A percentile compares a stretch with the other conserved stretches of the same genome.
Conservation (phyloP, 2,888 invertebrate genomes). For the Drosophila histrio region DNA sequence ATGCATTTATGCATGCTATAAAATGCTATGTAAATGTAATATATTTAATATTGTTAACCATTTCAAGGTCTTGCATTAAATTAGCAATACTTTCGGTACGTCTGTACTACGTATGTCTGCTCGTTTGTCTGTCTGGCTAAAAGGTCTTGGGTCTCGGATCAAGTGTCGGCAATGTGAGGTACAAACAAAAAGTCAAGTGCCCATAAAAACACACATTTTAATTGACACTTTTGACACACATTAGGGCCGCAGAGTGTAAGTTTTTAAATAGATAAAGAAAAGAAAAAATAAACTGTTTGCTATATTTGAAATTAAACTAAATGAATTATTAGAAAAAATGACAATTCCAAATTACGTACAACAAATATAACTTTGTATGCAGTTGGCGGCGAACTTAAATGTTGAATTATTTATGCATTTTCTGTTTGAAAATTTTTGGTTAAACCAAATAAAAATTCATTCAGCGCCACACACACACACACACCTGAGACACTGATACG, state of each 20-base stretch:
- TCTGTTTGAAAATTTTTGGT: constrained; percentile 33
- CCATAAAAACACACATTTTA: constrained; percentile 42
- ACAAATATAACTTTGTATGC: constrained; percentile 55
- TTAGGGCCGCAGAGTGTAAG: constrained; percentile 9
- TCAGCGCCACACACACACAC: constrained; percentile 33
- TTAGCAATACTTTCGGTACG: constrained; percentile 22
- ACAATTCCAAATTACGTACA: not conserved
- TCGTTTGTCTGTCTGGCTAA: not conserved
- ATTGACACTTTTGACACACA: constrained; percentile 53
- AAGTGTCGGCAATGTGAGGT: constrained; percentile 31
- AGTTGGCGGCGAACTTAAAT: constrained; percentile 24
- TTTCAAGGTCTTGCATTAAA: constrained; percentile 49
- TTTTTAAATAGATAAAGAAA: constrained; percentile 15
- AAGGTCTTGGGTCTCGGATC: constrained; percentile 9
- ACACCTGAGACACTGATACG: constrained; percentile 61
- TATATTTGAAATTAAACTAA: constrained; percentile 14
- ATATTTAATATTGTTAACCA: constrained; percentile 16
- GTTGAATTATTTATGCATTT: constrained; percentile 61
- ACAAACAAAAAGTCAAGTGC: constrained; percentile 53
- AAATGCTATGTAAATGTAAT: constrained; percentile 22
- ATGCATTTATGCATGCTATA: constrained; percentile 31
- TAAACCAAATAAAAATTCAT: constrained; percentile 61
- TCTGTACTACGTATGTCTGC: constrained; percentile 1
- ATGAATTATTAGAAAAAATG: constrained; percentile 23
- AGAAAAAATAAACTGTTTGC: not conserved